phyloP scores from a whole-genome alignment of 2,888 invertebrate species.

The Malacosoma neustria region DNA sequence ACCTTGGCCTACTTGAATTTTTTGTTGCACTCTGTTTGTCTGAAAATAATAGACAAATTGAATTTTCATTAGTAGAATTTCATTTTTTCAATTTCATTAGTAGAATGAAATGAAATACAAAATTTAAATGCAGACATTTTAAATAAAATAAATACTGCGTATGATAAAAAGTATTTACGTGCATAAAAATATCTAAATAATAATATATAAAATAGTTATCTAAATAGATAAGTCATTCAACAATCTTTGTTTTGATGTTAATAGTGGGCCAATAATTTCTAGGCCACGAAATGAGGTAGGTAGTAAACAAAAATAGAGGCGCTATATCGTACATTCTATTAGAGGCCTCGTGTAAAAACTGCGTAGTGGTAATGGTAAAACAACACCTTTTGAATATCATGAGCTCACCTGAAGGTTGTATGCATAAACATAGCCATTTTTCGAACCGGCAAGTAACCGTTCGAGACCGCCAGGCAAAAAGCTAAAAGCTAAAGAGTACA shows the following conservation, averaged over 20 bases:
- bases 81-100: too few species aligned
- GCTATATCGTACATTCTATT: slow-evolving; percentile 22
- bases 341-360: slow-evolving; percentile 17
- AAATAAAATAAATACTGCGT: too few species aligned
- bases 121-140: too few species aligned
- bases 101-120: too few species aligned
- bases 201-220: too few species aligned
- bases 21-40: slow-evolving; percentile 81
- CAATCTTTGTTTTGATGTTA: slow-evolving; percentile 17
- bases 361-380: slow-evolving; percentile 26
- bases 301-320: slow-evolving; percentile 55
- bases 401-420: slow-evolving; percentile 85
- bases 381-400: slow-evolving; percentile 33
- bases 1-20: slow-evolving; percentile 78
- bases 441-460: slow-evolving; percentile 82
- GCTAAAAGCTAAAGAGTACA: slow-evolving; percentile 83
- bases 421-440: slow-evolving; percentile 82
- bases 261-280: slow-evolving; percentile 28
- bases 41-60: slow-evolving; percentile 52
- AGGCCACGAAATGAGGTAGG: slow-evolving; percentile 59
- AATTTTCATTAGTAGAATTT: too few species aligned
- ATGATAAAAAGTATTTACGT: too few species aligned
- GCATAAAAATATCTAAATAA: too few species aligned
- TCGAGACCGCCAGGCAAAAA: slow-evolving; percentile 73
- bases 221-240: slow-evolving; percentile 7